These are phyloP conservation scores for Cariama cristata DNA, from an alignment of 2,113 vertebrate genomes.

Conservation along the genomic window DNA sequence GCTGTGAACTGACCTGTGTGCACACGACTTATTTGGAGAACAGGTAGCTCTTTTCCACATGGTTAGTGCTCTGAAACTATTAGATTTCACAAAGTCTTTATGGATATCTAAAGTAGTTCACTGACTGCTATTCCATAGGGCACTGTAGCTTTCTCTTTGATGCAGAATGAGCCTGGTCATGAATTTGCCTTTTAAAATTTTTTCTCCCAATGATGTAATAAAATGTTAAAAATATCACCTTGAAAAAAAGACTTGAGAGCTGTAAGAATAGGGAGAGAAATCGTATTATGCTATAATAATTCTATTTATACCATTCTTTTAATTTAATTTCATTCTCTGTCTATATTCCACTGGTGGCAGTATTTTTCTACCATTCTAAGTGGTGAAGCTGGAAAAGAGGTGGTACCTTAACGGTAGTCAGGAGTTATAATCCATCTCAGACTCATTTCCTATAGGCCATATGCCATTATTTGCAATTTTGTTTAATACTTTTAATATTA, in stretches of 20 bases:
- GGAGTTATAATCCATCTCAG: not conserved
- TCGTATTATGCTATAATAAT: not conserved
- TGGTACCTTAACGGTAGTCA: not conserved
- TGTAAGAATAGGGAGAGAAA: not conserved
- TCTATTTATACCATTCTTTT: not conserved
- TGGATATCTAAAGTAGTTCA: not conserved
- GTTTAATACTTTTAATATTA: not conserved
- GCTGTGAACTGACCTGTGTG: not conserved
- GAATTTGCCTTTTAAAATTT: not conserved
- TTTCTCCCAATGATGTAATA: not conserved
- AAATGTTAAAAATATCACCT: not conserved
- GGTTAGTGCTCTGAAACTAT: not conserved
- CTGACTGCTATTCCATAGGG: not conserved
- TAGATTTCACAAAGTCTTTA: not conserved
- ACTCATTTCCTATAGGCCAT: not conserved
- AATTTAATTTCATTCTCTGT: not conserved
- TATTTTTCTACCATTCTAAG: not conserved
- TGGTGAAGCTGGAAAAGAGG: not conserved
- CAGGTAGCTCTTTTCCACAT: not conserved
- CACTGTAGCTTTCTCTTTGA: not conserved
- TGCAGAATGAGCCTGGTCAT: not conserved
- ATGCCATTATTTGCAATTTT: not conserved
- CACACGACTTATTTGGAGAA: accelerated
- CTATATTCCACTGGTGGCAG: not conserved
- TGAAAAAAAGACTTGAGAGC: not conserved